These are phyloP conservation scores for Pogonus chalceus DNA, from an alignment of 1,140 invertebrate species.

Conservation along the genomic window DNA sequence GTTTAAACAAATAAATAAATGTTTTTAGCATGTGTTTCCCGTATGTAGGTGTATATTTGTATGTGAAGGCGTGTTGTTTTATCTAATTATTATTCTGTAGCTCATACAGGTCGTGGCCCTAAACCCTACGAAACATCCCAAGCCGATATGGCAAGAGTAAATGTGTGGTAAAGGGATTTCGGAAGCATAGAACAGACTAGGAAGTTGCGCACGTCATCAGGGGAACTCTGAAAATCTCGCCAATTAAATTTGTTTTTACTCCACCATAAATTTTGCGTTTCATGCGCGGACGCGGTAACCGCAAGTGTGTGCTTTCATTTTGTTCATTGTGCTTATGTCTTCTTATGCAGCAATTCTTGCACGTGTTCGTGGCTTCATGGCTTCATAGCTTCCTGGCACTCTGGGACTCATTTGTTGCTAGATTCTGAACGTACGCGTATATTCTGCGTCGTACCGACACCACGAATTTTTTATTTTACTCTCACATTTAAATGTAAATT, in stretches of 20 bases:
- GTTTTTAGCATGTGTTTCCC: no score
- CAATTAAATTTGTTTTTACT: not conserved
- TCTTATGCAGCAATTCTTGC: not conserved
- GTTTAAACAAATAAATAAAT: no score
- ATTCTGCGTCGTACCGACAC: no score
- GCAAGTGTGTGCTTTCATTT: not conserved
- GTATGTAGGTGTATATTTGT: no score
- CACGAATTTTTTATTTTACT: no score
- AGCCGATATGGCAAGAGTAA: no score
- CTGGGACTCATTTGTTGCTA: no score
- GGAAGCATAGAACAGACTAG: no score
- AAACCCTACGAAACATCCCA: not conserved
- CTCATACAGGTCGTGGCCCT: not conserved
- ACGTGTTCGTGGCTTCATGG: not conserved
- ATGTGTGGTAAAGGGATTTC: not conserved
- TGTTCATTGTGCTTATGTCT: not conserved
- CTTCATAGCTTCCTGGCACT: no score
- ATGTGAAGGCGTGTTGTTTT: not conserved
- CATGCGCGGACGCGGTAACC: not conserved
- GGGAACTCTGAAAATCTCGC: not conserved
- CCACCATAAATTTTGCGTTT: not conserved
- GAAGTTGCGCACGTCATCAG: not conserved
- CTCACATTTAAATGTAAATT: no score
- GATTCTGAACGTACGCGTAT: no score
- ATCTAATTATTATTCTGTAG: not conserved